Base-by-base conservation (phyloP, 2,797 vertebrate species). In the Anisognathus igniventris region DNA sequence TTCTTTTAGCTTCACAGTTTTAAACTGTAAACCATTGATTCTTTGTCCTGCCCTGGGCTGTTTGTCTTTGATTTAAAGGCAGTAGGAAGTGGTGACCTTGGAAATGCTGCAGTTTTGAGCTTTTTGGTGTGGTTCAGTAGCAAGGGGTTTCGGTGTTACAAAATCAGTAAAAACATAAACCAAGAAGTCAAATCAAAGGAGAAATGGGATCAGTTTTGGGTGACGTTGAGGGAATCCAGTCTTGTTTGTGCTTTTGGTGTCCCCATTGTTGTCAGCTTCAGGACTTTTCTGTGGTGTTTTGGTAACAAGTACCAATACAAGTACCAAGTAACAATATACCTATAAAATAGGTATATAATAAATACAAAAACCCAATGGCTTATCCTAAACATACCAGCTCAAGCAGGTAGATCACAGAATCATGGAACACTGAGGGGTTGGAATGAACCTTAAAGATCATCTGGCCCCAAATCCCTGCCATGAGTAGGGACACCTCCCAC, bases 211-310 rank as follows among this genome's bases (percentile, higher is more conserved):
- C 1, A 0, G 33, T 77, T 50, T 37, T 12, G 53, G 73, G 24
- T 73, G 27, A 27, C 7, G 4, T 5, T 14, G 47, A 24, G 11
- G 23, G 42, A 37, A 64, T 76, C 12, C 30, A 11, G 24, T 28
- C 27, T 73, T 15, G 6, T 56, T 33, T 16, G 47, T 60, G 42
- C 28, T 61, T 25, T 57, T 35, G 66, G 9, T 66, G 62, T 37
- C 25, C 13, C 23, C 21, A 10, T 16, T 2, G 1, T 42, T 45
- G 23, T 21, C 0, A 0, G 39, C 44, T 62, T 60, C 45, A 22
- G 50, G 31, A 45, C 25, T 61, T 73, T 56, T 35, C 50, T 51
- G 67, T 31, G 70, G 2, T 58, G 67, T 22, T 73, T 85, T 13
- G 50, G 31, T 19, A 47, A 42, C 18, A 7, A 37, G 20, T 33